A percentile compares a stretch with the other conserved stretches of the same genome.
Evolutionary conservation across 2,113 vertebrate genomes (phyloP).

Genomic region (Nothobranchius furzeri): DNA sequence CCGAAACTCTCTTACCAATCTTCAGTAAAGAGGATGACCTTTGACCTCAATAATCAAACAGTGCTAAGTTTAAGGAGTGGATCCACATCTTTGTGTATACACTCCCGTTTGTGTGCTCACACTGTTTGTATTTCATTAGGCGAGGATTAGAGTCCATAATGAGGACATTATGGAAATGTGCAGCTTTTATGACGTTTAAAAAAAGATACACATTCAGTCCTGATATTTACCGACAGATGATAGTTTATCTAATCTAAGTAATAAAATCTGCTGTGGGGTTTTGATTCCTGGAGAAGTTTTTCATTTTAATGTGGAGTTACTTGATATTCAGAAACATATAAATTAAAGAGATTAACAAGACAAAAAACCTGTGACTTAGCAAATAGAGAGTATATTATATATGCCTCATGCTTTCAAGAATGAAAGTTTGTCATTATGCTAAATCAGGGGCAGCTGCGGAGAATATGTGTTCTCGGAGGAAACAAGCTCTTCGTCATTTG

Average conservation of each 20-base stretch:
- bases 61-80: slow-evolving; percentile 47
- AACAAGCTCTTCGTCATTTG: slow-evolving; percentile 22
- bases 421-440: not conserved
- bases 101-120: slow-evolving; percentile 42
- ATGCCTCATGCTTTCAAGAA: not conserved
- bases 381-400: not conserved
- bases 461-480: slow-evolving; percentile 14
- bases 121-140: slow-evolving; percentile 66
- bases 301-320: not conserved
- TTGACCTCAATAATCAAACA: slow-evolving; percentile 58
- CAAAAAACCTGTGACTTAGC: not conserved
- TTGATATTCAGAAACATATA: not conserved
- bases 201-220: not conserved
- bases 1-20: slow-evolving; percentile 29
- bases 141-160: slow-evolving; percentile 47
- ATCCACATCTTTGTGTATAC: slow-evolving; percentile 48
- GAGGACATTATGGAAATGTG: slow-evolving; percentile 2
- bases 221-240: not conserved
- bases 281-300: not conserved
- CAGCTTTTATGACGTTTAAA: not conserved
- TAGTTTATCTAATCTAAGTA: not conserved
- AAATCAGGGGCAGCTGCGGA: not conserved
- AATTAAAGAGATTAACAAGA: not conserved
- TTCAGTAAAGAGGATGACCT: slow-evolving; percentile 39
- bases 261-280: not conserved